Base-by-base conservation (phyloP, 2,888 invertebrate genomes). In the Petrolisthes cinctipes region DNA sequence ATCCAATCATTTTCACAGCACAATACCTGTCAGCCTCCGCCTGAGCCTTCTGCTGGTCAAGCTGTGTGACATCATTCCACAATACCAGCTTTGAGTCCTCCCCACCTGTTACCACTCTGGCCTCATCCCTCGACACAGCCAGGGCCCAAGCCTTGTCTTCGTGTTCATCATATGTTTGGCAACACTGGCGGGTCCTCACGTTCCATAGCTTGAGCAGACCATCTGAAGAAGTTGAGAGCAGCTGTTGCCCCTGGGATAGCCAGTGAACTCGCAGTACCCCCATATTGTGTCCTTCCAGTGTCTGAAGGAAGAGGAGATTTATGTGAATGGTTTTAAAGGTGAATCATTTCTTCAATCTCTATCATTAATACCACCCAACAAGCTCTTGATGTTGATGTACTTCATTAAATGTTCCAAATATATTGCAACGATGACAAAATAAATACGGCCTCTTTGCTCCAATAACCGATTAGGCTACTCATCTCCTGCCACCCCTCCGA, bases 171-270 rank as follows among this genome's bases (percentile, higher is more conserved):
- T 98, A 94, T 6, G 98, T 97, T 92, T 95, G 94, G 90, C 95
- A 94, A 92, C 97, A 97, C 92, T 97, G 97, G 68, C 96, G 97
- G 5, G 95, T 95, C 93, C 98, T 98, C 23, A 99, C 95, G 91
- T 95, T 96, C 97, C 99, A 99, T 23, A 99, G 93, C 93, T 99
- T 99, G 2, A 99, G 92, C 56, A 99, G 94, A 7, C 99, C 99
- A 94, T 99, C 99, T 17, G 97, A 96, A 20, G 97, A 96, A 89
- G 96, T 94, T 5, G 97, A 96, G 82, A 98, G 92, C 83, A 99
- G 94, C 93, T 98, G 98, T 93, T 96, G 95, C 1, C 98, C 98
- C 92, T 95, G 95, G 86, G 96, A 95, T 82, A 98, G 92, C 93
- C 98, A 98, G 92, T 95, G 95, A 0, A 95, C 95, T 92, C 95